Evolutionary conservation across 2,797 vertebrate species (phyloP), one percentile per base, ranked within the genome.

Genomic region (Takifugu ocellatus): DNA sequence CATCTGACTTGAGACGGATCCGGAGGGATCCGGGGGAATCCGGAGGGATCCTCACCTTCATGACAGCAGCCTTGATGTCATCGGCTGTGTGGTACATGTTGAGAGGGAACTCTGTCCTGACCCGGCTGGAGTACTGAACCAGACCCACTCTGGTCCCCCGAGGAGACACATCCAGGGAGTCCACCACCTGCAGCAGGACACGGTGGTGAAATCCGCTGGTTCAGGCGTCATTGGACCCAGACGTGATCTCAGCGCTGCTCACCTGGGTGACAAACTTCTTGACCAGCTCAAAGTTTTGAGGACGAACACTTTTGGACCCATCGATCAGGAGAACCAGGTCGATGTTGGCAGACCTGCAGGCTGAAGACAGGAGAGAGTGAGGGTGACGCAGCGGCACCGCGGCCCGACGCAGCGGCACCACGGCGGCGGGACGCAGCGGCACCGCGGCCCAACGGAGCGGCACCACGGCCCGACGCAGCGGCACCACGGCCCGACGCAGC

Each of bases 221-320:
- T 31, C 29, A 6, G 29, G 29, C 6, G 26, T 27, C 26, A 27
- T 27, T 27, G 6, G 26, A 27, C 26, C 26, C 26, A 27, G 1
- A 27, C 26, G 3, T 27, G 26, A 27, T 6, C 3, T 27, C 26
- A 3, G 26, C 2, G 15, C 0, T 54, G 0, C 66, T 0, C 44
- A 89, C 87, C 84, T 91, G 89, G 65, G 90, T 91, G 29, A 98
- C 96, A 75, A 98, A 99, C 90, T 96, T 91, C 82, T 99, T 99
- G 70, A 98, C 94, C 33, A 98, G 91, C 86, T 98, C 94, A 1
- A 99, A 99, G 77, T 98, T 98, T 39, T 98, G 94, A 0, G 97
- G 96, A 0, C 95, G 92, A 16, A 99, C 95, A 0, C 97, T 99
- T 82, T 98, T 99, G 66, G 97, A 99, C 42, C 97, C 96, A 0